Evolutionary conservation across 2,888 invertebrate genomes (phyloP).

Genomic region (Brachyptera risi): DNA sequence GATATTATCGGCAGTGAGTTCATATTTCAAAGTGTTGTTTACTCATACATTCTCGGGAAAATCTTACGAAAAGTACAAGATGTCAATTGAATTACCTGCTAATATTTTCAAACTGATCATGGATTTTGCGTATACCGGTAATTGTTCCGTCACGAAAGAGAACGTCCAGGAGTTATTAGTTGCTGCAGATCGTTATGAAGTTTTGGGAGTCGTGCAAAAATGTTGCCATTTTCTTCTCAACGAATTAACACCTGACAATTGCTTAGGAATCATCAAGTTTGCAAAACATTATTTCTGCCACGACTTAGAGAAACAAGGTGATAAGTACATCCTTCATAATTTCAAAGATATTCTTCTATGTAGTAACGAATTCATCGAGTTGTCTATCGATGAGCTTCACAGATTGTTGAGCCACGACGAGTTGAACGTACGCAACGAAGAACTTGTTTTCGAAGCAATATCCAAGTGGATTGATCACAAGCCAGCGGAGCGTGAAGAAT

Average conservation of each 20-base stretch:
- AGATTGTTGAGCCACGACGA: conserved; percentile 65
- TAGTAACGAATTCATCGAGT: conserved; percentile 55
- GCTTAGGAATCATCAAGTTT: conserved; percentile 66
- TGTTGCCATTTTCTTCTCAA: conserved; percentile 64
- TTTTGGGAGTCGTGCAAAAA: conserved; percentile 64
- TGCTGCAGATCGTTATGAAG: conserved; percentile 68
- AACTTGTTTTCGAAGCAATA: conserved; percentile 68
- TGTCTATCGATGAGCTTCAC: conserved; percentile 57
- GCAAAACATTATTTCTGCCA: conserved; percentile 66
- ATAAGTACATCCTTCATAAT: conserved; percentile 55
- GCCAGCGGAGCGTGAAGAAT: conserved; percentile 50
- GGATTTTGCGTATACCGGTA: conserved; percentile 71
- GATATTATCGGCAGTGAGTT: conserved; percentile 67
- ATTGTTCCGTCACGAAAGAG: conserved; percentile 57
- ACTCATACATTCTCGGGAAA: conserved; percentile 55
- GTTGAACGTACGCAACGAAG: conserved; percentile 67
- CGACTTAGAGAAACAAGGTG: conserved; percentile 59
- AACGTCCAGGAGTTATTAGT: conserved; percentile 67
- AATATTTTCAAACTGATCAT: conserved; percentile 60
- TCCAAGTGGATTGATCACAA: conserved; percentile 66
- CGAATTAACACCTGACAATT: conserved; percentile 61
- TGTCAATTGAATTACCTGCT: conserved; percentile 46
- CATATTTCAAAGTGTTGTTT: conserved; percentile 69
- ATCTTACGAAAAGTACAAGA: neutral
- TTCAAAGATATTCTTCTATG: conserved; percentile 56